Percentiles rank a stretch among this genome's conserved stretches.
Conservation (phyloP, 2,113 vertebrate genomes). For the Brienomyrus longianalis region DNA sequence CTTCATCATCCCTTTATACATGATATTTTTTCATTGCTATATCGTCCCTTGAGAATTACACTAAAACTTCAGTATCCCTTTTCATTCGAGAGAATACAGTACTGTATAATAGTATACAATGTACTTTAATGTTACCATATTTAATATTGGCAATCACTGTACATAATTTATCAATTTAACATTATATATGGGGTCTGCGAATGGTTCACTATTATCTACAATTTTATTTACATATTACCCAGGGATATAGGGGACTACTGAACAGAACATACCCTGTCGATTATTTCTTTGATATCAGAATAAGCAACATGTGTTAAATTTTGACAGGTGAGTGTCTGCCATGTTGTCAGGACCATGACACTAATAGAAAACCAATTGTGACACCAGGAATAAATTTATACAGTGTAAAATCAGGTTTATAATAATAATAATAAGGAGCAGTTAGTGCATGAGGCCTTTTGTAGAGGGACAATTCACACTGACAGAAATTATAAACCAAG, state of each 20-base stretch:
- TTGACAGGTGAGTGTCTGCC: not conserved
- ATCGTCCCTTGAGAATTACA: not conserved
- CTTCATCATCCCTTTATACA: not conserved
- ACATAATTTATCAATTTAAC: not conserved
- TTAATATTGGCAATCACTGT: not conserved
- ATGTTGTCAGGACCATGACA: not conserved
- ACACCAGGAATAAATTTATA: not conserved
- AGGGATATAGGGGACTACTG: not conserved
- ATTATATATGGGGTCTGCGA: not conserved
- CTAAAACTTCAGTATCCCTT: not conserved
- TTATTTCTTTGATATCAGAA: not conserved
- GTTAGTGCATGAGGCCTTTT: not conserved
- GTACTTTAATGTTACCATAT: not conserved
- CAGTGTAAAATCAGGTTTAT: not conserved
- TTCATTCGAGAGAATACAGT: not conserved
- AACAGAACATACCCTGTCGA: not conserved
- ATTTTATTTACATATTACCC: not conserved
- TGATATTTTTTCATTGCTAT: not conserved
- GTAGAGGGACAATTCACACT: not conserved
- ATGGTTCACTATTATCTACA: not conserved
- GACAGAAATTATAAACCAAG: not conserved
- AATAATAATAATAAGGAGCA: not conserved
- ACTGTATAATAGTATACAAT: not conserved
- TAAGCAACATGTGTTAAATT: not conserved
- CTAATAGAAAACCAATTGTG: not conserved